phyloP scores from a whole-genome alignment of 92 coral and sea anemone genomes.

The Porites evermanni region DNA sequence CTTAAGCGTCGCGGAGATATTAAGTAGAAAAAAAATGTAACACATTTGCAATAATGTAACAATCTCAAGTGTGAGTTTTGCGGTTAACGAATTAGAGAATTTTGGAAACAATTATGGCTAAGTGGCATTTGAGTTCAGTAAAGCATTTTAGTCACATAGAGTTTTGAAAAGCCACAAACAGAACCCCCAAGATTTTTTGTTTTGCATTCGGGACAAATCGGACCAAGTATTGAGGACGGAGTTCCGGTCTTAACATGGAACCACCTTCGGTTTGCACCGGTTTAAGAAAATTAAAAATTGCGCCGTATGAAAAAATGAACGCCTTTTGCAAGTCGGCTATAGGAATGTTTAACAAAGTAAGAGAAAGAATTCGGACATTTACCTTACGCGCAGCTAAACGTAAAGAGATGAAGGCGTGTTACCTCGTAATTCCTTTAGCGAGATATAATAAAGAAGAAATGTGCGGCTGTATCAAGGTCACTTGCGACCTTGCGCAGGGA shows the following conservation, averaged over 20 bases:
- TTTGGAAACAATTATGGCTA: conserved; percentile 28
- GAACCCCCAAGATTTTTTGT: too few species aligned
- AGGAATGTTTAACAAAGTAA: background rate
- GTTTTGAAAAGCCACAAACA: too few species aligned
- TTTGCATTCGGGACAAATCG: too few species aligned
- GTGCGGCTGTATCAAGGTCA: background rate
- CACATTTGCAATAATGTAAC: conserved; percentile 41
- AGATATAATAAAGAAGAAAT: background rate
- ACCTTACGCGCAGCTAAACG: background rate
- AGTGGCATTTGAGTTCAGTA: background rate
- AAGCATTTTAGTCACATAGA: too few species aligned
- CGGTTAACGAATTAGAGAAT: conserved; percentile 25
- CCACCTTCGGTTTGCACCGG: too few species aligned
- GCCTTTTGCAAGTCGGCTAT: background rate
- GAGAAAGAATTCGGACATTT: background rate
- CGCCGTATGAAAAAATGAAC: too few species aligned
- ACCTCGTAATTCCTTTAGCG: background rate
- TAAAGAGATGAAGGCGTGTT: background rate
- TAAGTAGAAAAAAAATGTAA: conserved; percentile 38
- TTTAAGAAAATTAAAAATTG: too few species aligned
- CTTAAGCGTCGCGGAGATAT: background rate
- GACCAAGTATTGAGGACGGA: too few species aligned
- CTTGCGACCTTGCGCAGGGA: conserved; percentile 1
- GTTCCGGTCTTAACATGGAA: too few species aligned
- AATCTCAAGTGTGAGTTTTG: conserved; percentile 35